These are phyloP conservation scores for Acropternis orthonyx DNA, from an alignment of 2,797 vertebrate genomes.

Conservation along the genomic window DNA sequence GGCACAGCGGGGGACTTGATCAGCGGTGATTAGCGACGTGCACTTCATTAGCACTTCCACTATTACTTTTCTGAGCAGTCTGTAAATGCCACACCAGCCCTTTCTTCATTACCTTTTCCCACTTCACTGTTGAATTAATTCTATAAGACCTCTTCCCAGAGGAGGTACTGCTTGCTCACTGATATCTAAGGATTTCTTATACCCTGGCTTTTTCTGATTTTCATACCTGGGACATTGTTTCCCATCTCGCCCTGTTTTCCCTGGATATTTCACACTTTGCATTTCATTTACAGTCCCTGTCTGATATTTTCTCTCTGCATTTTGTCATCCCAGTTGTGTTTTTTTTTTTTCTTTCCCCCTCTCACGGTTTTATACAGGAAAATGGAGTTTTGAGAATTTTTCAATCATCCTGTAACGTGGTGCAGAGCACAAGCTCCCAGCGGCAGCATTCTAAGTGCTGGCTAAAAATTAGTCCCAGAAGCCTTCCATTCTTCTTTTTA, in stretches of 20 bases:
- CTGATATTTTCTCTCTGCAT: slow-evolving; percentile 9
- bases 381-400: neutral
- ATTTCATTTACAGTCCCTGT: neutral
- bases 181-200: slow-evolving; percentile 2
- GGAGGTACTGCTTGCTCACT: neutral
- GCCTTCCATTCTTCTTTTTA: neutral
- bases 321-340: neutral
- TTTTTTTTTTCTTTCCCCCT: neutral
- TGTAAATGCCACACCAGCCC: neutral
- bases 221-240: slow-evolving; percentile 14
- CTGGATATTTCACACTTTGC: neutral
- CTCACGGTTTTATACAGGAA: neutral
- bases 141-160: neutral
- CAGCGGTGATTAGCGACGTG: neutral
- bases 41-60: neutral
- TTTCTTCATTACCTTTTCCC: neutral
- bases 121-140: slow-evolving; percentile 9
- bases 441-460: neutral
- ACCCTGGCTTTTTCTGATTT: slow-evolving; percentile 6
- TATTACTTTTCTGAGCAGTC: neutral
- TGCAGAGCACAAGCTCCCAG: neutral
- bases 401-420: neutral
- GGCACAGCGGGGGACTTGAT: neutral
- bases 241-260: neutral
- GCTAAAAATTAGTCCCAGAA: neutral